Evolutionary conservation across 2,888 invertebrate genomes (phyloP).

Genomic region (Seira ritae): DNA sequence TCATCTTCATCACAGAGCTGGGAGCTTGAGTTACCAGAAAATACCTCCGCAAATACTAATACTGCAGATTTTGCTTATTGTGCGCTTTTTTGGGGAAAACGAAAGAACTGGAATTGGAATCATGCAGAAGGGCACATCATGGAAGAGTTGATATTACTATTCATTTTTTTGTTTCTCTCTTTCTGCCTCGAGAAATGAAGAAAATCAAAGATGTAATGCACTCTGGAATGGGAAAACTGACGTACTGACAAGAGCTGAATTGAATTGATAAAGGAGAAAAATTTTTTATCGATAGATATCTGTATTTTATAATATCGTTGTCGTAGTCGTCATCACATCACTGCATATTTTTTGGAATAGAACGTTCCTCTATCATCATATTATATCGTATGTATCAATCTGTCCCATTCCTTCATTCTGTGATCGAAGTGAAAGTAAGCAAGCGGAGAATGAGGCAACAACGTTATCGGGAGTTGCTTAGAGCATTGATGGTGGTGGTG

Average conservation of each 20-base stretch:
- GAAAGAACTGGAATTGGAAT: slow-evolving; percentile 19
- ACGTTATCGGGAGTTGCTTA: slow-evolving; percentile 3
- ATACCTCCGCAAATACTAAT: background rate
- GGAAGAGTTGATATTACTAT: no score
- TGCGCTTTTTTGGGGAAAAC: background rate
- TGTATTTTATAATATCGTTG: slow-evolving; percentile 12
- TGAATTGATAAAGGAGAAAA: slow-evolving; percentile 23
- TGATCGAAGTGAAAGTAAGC: background rate
- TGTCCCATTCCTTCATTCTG: background rate
- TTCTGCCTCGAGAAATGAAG: background rate
- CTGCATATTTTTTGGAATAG: background rate
- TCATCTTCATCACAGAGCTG: background rate
- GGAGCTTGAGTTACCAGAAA: background rate
- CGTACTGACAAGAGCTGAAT: background rate
- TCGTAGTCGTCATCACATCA: background rate
- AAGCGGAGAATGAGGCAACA: background rate
- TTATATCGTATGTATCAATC: no score
- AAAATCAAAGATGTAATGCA: slow-evolving; percentile 18
- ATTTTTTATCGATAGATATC: slow-evolving; percentile 33
- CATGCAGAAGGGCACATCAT: slow-evolving; percentile 63
- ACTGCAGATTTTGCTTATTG: background rate
- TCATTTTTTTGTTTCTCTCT: background rate
- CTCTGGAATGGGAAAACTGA: background rate
- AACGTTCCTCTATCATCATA: background rate
- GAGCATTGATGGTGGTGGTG: background rate